phyloP scores from a whole-genome alignment of 2,888 invertebrate species.

The Atrina japonica region DNA sequence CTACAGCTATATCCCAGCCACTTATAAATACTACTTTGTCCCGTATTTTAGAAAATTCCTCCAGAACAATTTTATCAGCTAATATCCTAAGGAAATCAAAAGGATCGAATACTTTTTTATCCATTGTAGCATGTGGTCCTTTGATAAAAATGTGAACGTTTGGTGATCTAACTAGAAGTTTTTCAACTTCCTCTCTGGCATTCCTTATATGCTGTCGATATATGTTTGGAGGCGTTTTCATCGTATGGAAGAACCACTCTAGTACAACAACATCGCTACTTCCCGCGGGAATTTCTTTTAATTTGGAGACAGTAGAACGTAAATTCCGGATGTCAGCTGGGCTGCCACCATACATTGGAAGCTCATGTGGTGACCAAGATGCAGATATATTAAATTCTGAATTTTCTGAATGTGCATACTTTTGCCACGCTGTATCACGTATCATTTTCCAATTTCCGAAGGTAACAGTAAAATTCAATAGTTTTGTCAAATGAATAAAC shows the following conservation, averaged over 20 bases:
- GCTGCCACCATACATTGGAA: too few species aligned
- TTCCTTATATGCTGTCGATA: constrained; percentile 20
- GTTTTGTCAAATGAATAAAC: too few species aligned
- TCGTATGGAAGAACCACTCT: constrained; percentile 22
- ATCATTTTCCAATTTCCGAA: too few species aligned
- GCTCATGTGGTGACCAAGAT: too few species aligned
- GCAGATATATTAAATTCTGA: too few species aligned
- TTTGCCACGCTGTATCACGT: too few species aligned
- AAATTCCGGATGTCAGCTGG: too few species aligned
- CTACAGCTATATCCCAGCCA: too few species aligned
- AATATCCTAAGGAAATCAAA: constrained; percentile 3
- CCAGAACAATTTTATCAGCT: constrained; percentile 4
- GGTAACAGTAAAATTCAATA: too few species aligned
- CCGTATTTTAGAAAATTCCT: constrained; percentile 3
- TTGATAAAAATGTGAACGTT: constrained; percentile 6
- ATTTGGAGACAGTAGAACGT: too few species aligned
- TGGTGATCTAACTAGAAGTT: background rate
- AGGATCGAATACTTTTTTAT: background rate
- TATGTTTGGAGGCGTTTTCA: background rate
- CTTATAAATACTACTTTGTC: constrained; percentile 13
- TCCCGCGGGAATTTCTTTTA: too few species aligned
- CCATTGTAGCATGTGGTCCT: constrained; percentile 6
- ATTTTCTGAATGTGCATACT: too few species aligned
- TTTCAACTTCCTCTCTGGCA: background rate
- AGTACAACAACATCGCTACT: constrained; percentile 1